Base-by-base conservation (phyloP, 2,888 invertebrate genomes). In the Encarsia formosa region DNA sequence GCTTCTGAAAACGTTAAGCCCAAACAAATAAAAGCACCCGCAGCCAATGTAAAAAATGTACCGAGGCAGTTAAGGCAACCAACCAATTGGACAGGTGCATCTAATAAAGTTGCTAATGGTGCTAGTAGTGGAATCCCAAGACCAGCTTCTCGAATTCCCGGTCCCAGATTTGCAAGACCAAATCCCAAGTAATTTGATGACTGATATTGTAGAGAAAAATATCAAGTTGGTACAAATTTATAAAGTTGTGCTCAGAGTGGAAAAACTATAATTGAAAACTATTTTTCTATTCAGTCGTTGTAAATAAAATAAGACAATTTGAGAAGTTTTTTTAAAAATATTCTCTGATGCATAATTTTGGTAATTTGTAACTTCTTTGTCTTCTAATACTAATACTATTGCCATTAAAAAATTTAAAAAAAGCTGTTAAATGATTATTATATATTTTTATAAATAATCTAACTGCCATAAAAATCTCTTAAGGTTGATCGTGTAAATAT, bases 61-160 rank as follows among this genome's bases (percentile, higher is more conserved):
- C 65, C 67, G 19, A 67, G n/a, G n/a, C n/a, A 61, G 56, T 55
- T 72, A 47, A 64, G 66, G 46, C 68, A 59, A 22, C 73, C 73
- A 26, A 64, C 63, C 1, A 69, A 65, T 57, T 71, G 67, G 59
- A 62, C 61, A 35, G 54, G 62, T 2, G 56, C 59, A n/a, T 31
- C 50, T 18, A 59, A 59, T 45, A 59, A 59, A 59, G 61, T 59
- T 44, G 41, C 40, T 35, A 62, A 59, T 50, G 55, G 60, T 48
- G 50, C 56, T 16, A 57, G 52, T 31, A 73, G 72, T 51, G 73
- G 71, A 44, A 74, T 72, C 54, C 73, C 73, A 32, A 67, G 73
- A 63, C 73, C 73, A 26, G 63, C 69, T 11, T 72, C 71, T 6
- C 67, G 73, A 18, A 73, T 73, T 52, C 73, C 73, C 44, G 72